Evolutionary conservation across 2,888 invertebrate species (phyloP).

Genomic region (Orthosia gothica): DNA sequence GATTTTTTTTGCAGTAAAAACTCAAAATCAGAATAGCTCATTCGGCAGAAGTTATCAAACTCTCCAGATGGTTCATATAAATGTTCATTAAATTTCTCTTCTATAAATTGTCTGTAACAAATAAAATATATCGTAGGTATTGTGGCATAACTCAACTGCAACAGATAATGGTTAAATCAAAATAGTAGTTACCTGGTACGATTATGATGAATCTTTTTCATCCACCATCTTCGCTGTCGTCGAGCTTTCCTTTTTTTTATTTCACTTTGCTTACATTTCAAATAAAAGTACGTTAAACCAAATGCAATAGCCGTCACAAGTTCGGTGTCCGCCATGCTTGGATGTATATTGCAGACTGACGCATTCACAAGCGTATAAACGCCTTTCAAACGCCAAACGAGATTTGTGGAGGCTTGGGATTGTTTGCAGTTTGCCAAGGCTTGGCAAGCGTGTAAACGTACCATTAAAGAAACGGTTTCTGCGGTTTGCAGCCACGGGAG

Average conservation of each 20-base stretch:
- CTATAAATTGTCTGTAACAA: background rate
- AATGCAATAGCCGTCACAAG: too few relatives aligned
- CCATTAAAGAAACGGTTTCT: too few relatives aligned
- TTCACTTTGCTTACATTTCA: too few relatives aligned
- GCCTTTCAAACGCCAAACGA: slow-evolving; percentile 55
- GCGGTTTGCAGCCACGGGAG: too few relatives aligned
- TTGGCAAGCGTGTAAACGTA: slow-evolving; percentile 37
- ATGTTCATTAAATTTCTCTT: background rate
- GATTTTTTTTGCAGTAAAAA: slow-evolving; percentile 1
- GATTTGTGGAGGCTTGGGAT: slow-evolving; percentile 48
- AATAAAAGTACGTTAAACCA: background rate
- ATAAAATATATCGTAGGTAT: too few relatives aligned
- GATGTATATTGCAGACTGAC: slow-evolving; percentile 44
- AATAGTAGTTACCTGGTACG: slow-evolving; percentile 6
- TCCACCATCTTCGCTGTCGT: slow-evolving; percentile 12
- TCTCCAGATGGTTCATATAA: background rate
- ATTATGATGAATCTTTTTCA: slow-evolving; percentile 10
- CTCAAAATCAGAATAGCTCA: slow-evolving; percentile 1
- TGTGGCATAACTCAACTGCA: too few relatives aligned
- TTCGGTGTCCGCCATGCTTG: slow-evolving; percentile 36
- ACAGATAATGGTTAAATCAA: too few relatives aligned
- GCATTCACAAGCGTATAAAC: too few relatives aligned
- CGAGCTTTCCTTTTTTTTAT: slow-evolving; percentile 8
- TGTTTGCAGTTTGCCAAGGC: slow-evolving; percentile 38
- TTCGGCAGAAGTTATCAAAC: background rate